Evolutionary conservation across 1,140 invertebrate species (phyloP), one percentile per base, ranked within the genome.

Genomic region (Bursaphelenchus mucronatus): DNA sequence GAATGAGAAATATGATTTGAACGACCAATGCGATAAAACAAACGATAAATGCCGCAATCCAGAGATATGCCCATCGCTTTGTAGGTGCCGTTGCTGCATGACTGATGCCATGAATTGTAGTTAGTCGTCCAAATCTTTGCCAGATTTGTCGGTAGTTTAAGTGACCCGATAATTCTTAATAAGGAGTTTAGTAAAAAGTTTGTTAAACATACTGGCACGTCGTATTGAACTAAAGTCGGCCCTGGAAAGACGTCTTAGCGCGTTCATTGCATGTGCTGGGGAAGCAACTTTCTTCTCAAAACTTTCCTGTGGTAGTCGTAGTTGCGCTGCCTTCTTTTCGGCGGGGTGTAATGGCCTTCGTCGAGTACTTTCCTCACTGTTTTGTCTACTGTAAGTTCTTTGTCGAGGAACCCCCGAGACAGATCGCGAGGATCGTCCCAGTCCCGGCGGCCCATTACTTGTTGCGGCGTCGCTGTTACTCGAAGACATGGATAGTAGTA

Each of bases 51-150:
- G 73, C 71, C 11, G 50, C 56, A 46, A 74, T 68, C 77, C 77
- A 79, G 49, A 79, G 69, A 11, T 43, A 46, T 50, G 58, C 43
- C 67, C 76, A 74, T 15, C 46, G 44, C 17, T 45, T 61, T 51
- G 57, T 78, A 1, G 63, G 64, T 5, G 79, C 79, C 30, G 63
- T 45, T 7, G 71, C 67, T 40, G 78, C 79, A 66, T 79, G 78
- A 57, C 59, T 57, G 19, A 81, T 67, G 17, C 78, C 78, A 56
- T 79, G 78, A 39, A 79, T 81, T 58, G 77, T 79, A 10, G 65
- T 70, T 49, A 78, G 76, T 13, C 67, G 64, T 30, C 64, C 67
- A 54, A 79, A 79, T 17, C 73, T 61, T 30, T 73, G 56, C 17
- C 75, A 44, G 44, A 71, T 71, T 45, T 68, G 39, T n/a, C 11